phyloP scores from a whole-genome alignment of 2,113 vertebrate genomes.

The Pungitius pungitius region DNA sequence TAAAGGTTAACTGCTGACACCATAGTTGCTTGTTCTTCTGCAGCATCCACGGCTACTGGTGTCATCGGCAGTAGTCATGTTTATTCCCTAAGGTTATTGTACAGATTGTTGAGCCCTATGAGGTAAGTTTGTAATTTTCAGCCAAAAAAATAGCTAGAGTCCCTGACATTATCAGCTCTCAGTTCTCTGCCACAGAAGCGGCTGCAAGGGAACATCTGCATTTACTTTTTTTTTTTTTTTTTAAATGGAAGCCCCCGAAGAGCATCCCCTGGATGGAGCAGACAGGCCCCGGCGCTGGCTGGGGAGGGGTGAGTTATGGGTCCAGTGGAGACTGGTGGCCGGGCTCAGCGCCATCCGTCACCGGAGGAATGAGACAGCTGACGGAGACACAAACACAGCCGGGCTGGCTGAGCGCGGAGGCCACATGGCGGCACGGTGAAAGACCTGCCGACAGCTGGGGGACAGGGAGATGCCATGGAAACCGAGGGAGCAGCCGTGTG shows the following conservation, averaged over 20 bases:
- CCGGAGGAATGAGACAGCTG: constrained; percentile 81
- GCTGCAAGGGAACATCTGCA: neutral
- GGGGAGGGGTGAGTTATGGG: constrained; percentile 53
- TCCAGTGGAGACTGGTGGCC: constrained; percentile 57
- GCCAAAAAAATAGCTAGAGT: too few relatives aligned
- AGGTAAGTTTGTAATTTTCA: too few relatives aligned
- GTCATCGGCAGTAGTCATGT: too few relatives aligned
- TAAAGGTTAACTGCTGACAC: neutral
- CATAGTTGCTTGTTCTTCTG: too few relatives aligned
- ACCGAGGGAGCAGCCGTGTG: constrained; percentile 41
- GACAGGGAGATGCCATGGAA: constrained; percentile 55
- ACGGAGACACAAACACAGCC: constrained; percentile 62
- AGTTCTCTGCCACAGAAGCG: neutral
- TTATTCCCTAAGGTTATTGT: too few relatives aligned
- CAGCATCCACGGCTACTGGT: too few relatives aligned
- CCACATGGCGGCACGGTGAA: constrained; percentile 62
- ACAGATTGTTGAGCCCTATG: too few relatives aligned
- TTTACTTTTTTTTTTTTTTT: neutral
- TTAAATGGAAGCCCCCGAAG: neutral
- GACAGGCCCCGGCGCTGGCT: constrained; percentile 32
- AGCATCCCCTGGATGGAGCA: constrained; percentile 14
- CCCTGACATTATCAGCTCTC: neutral
- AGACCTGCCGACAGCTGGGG: constrained; percentile 71
- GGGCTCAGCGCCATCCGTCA: constrained; percentile 68
- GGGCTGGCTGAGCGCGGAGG: constrained; percentile 60